A percentile compares a stretch with the other conserved stretches of the same genome.
These are phyloP conservation scores for Alethe castanea DNA, from an alignment of 2,113 vertebrate species.

Conservation along the genomic window DNA sequence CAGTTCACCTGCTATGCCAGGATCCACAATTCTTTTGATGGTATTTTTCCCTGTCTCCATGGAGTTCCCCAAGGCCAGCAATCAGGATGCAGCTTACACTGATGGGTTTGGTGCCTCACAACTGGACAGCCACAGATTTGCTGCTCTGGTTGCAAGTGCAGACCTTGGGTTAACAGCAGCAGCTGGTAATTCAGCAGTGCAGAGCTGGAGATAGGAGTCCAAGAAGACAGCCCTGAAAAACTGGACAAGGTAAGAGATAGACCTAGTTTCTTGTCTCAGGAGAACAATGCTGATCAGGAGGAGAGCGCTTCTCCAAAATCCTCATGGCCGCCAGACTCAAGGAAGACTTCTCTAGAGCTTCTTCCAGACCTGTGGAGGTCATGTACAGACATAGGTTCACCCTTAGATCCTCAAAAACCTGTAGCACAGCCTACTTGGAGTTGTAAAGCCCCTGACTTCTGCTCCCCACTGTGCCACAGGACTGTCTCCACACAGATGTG, in stretches of 20 bases:
- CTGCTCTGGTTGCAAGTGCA: not conserved
- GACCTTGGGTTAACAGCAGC: not conserved
- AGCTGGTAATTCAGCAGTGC: not conserved
- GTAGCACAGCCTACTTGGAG: not conserved
- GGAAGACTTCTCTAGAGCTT: not conserved
- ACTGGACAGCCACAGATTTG: not conserved
- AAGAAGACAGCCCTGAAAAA: not conserved
- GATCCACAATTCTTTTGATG: not conserved
- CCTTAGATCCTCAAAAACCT: not conserved
- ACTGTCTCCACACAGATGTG: not conserved
- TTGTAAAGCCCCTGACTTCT: not conserved
- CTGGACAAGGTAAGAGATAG: not conserved
- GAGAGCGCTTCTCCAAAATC: not conserved
- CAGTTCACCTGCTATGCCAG: not conserved
- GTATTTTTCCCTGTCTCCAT: not conserved
- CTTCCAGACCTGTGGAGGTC: not conserved
- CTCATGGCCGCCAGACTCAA: not conserved
- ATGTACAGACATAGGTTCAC: not conserved
- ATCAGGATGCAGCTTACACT: not conserved
- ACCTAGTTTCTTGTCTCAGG: not conserved
- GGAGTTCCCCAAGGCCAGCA: not conserved
- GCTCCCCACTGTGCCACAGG: not conserved
- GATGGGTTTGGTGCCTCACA: not conserved
- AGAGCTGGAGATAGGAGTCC: not conserved
- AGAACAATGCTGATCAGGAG: not conserved